Conservation (phyloP, 2,797 vertebrate species). For the Labroides dimidiatus region DNA sequence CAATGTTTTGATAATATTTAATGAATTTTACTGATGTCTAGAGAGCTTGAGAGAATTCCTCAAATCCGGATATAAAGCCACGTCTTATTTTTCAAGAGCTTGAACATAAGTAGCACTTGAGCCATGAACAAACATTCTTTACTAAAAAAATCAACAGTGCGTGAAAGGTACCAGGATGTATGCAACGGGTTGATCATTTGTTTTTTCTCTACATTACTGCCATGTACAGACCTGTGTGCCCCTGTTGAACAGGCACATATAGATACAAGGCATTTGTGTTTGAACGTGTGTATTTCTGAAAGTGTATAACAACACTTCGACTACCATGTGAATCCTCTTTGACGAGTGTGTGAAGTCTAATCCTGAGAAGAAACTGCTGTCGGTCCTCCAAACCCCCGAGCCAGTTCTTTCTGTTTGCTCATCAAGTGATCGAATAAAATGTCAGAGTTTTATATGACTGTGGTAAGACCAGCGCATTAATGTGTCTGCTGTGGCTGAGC, state of each 20-base stretch:
- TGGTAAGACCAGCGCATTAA: constrained; percentile 5
- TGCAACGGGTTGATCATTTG: background rate
- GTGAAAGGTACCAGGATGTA: background rate
- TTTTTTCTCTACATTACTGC: constrained; percentile 4
- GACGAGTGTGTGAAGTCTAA: background rate
- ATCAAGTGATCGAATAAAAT: constrained; percentile 2
- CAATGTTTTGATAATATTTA: too few relatives aligned
- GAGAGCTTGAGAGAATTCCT: too few relatives aligned
- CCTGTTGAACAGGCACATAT: constrained; percentile 2
- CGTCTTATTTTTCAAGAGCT: background rate
- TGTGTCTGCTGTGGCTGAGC: background rate
- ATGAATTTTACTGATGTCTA: too few relatives aligned
- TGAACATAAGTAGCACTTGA: background rate
- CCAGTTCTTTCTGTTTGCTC: background rate
- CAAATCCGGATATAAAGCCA: too few relatives aligned
- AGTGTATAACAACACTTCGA: too few relatives aligned
- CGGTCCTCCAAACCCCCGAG: background rate
- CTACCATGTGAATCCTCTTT: background rate
- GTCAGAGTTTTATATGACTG: constrained; percentile 4
- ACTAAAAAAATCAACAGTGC: background rate
- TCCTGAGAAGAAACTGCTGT: background rate
- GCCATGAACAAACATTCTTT: background rate
- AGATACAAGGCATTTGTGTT: background rate
- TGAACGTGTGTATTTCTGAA: background rate
- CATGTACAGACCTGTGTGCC: background rate